Conservation (phyloP, 1,140 invertebrate genomes). For the Bombus soroeensis region DNA sequence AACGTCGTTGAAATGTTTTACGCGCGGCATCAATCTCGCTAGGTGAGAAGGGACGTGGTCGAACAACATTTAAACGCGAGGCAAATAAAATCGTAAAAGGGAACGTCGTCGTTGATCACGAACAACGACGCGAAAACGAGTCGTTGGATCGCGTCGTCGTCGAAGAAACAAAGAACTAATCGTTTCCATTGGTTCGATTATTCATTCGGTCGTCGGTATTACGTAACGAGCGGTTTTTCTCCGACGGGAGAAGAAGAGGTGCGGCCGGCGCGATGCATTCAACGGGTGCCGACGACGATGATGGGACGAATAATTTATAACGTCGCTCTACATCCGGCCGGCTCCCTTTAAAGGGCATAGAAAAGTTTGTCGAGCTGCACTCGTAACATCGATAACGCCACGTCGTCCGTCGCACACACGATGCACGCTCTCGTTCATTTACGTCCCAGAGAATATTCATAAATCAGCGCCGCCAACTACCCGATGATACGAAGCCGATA, state of each 20-base stretch:
- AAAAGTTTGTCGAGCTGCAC: conserved; percentile 24
- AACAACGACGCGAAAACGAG: not conserved
- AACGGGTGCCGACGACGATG: conserved; percentile 5
- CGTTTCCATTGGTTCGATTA: conserved; percentile 2
- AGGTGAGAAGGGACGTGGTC: not conserved
- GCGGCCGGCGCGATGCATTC: not conserved
- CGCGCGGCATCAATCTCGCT: not conserved
- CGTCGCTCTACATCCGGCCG: not conserved
- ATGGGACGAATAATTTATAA: conserved; percentile 40
- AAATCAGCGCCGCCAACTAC: conserved; percentile 11
- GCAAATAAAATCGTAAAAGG: not conserved
- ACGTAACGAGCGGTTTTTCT: conserved; percentile 4
- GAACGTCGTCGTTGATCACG: not conserved
- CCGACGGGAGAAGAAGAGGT: not conserved
- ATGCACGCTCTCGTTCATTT: conserved; percentile 19
- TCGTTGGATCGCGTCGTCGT: not conserved
- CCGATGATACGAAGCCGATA: not conserved
- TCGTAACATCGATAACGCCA: conserved; percentile 24
- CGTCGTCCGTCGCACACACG: conserved; percentile 5
- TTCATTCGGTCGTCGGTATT: conserved; percentile 9
- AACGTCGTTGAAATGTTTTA: not conserved
- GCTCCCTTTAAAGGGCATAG: not conserved
- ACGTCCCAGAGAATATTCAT: conserved; percentile 17
- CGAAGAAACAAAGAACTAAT: conserved; percentile 7
- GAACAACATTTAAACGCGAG: not conserved